Evolutionary conservation across 2,113 vertebrate species (phyloP), one percentile per base, ranked within the genome.

Genomic region (Forbesichthys papilliferus): DNA sequence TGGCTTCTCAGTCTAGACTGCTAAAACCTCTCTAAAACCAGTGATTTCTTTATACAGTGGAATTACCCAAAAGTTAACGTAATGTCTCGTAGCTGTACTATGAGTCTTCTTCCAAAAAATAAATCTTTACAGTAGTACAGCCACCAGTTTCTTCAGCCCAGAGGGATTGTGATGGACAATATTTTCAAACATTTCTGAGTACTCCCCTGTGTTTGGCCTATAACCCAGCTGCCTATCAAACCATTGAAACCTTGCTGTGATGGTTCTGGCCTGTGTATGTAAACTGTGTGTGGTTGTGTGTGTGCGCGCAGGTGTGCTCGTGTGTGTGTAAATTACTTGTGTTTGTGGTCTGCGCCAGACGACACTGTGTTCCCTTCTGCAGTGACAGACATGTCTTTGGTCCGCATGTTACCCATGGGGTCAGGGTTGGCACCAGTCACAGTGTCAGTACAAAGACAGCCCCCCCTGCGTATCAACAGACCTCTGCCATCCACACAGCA

Each of bases 291-390:
- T 62, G 51, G 14, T 10, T 42, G 16, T 57, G 11, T 68, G 49
- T 77, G 36, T 61, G 48, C 64, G 66, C 82, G 76, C 72, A 73
- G 80, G 74, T 83, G 77, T 77, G 79, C 70, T 81, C 66, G 67
- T 82, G 74, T 88, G 75, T n/a, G 20, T 27, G 8, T 33, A 20
- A 3, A 9, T 82, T 78, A 70, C 84, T 86, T 88, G 88, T 88
- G 89, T 87, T 86, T 88, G 68, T 83, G 73, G 79, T 83, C 77
- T 79, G 65, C 18, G 88, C 84, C 90, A 89, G 90, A 68, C 83
- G 20, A 56, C 88, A 68, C 73, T 70, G 83, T 64, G 84, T 56
- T 1, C 69, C 71, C 84, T 80, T 86, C 65, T 69, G 68, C 68
- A 64, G 62, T 91, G 88, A 89, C 63, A 64, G 88, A 88, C 86